These are phyloP conservation scores for Pogoniulus pusillus DNA, from an alignment of 2,797 vertebrate genomes.

Conservation along the genomic window DNA sequence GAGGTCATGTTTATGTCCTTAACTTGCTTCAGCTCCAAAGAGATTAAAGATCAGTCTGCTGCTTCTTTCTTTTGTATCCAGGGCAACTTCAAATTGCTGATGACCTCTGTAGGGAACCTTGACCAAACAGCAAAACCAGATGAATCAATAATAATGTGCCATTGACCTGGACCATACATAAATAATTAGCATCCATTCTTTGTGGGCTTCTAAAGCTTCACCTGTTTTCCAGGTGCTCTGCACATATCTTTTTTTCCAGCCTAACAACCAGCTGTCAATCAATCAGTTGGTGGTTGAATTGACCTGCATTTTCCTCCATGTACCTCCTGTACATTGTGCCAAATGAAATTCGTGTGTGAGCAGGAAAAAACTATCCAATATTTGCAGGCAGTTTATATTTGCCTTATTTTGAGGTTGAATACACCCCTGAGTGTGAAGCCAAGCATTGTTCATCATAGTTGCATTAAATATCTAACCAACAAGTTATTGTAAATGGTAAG, in stretches of 20 bases:
- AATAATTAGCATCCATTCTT: not conserved
- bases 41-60: not conserved
- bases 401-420: not conserved
- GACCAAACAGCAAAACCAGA: not conserved
- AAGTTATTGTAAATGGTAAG: not conserved
- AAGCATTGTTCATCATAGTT: not conserved
- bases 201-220: not conserved
- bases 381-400: not conserved
- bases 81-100: not conserved
- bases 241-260: not conserved
- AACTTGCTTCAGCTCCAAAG: not conserved
- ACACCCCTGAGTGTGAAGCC: not conserved
- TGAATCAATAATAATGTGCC: not conserved
- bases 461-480: not conserved
- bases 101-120: not conserved
- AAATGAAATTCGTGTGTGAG: not conserved
- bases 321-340: not conserved
- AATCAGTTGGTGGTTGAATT: not conserved
- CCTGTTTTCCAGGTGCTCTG: not conserved
- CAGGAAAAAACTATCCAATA: not conserved
- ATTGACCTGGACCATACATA: not conserved
- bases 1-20: not conserved
- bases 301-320: not conserved
- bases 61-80: not conserved
- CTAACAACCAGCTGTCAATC: not conserved